phyloP scores from a whole-genome alignment of 2,888 invertebrate species.

The Leistus spinibarbis region DNA sequence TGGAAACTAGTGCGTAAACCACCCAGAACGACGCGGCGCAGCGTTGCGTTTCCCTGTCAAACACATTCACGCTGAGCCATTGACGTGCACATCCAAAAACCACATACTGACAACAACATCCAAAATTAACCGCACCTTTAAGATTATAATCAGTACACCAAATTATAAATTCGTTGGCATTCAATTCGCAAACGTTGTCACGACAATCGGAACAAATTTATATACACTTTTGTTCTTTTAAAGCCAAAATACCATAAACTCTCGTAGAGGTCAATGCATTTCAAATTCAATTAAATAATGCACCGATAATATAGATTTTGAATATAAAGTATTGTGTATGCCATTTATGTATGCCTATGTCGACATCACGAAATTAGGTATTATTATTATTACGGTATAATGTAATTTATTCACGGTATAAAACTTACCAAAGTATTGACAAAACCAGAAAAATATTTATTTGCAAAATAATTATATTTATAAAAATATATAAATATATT shows the following conservation, averaged over 20 bases:
- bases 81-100: not conserved
- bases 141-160: not conserved
- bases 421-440: no score
- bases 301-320: no score
- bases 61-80: not conserved
- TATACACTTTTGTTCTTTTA: not conserved
- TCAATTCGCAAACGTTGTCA: not conserved
- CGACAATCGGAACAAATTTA: not conserved
- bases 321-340: no score
- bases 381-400: no score
- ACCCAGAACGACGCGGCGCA: not conserved
- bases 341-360: no score
- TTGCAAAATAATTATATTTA: no score
- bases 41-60: not conserved
- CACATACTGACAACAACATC: not conserved
- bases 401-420: no score
- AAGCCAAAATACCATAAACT: not conserved
- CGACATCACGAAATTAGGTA: no score
- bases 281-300: not conserved
- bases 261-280: not conserved
- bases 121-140: not conserved
- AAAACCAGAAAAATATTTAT: no score
- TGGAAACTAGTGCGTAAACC: slow-evolving; percentile 1
- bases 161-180: not conserved
- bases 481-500: no score